A percentile compares a stretch with the other conserved stretches of the same genome.
Conservation (phyloP, 1,140 invertebrate species). For the Leptonema lineaticorne region DNA sequence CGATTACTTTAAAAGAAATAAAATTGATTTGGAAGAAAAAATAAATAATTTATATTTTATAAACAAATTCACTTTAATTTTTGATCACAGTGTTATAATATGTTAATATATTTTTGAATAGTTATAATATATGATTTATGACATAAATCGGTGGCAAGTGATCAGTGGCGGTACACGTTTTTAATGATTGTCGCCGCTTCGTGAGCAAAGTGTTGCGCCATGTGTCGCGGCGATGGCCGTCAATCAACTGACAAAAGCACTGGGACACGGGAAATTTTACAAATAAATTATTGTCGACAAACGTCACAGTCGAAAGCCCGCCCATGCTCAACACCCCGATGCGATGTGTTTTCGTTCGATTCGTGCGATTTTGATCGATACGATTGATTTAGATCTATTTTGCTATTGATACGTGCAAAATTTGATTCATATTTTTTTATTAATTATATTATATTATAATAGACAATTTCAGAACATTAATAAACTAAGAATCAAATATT, state of each 20-base stretch:
- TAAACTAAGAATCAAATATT: too few species aligned
- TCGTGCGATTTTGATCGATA: background rate
- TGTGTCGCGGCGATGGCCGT: constrained; percentile 38
- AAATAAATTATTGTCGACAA: too few species aligned
- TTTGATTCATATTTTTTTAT: too few species aligned
- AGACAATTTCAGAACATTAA: too few species aligned
- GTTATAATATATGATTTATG: background rate
- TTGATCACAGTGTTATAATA: too few species aligned
- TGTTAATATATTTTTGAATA: background rate
- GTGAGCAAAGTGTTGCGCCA: constrained; percentile 37
- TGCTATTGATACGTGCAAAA: background rate
- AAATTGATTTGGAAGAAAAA: too few species aligned
- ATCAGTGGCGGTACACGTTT: constrained; percentile 30
- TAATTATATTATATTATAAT: too few species aligned
- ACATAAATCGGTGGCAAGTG: background rate
- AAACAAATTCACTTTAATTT: too few species aligned
- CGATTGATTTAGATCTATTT: background rate
- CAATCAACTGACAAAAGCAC: constrained; percentile 39
- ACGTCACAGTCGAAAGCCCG: too few species aligned
- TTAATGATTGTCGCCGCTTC: constrained; percentile 31
- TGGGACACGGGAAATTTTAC: too few species aligned
- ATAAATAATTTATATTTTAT: too few species aligned
- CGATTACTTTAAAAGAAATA: too few species aligned
- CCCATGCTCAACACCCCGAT: background rate
- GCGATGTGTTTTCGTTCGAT: background rate